Evolutionary conservation across 2,113 vertebrate genomes (phyloP).

Genomic region (Apodemus speciosus): DNA sequence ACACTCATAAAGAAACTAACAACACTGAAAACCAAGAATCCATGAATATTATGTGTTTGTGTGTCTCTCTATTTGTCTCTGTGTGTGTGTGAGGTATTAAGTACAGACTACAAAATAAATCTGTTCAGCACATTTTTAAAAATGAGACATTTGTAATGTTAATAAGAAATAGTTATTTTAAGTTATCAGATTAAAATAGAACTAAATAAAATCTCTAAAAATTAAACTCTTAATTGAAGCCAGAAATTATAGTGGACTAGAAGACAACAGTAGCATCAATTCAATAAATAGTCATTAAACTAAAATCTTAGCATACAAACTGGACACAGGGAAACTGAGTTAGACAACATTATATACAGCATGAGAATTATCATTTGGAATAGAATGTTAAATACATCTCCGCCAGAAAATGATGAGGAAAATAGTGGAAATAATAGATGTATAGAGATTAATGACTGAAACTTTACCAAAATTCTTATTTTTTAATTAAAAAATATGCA

Average conservation of each 20-base stretch:
- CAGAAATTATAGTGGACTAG: background rate
- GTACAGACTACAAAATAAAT: background rate
- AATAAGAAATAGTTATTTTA: constrained; percentile 4
- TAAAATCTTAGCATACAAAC: background rate
- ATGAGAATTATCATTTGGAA: background rate
- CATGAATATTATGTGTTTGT: background rate
- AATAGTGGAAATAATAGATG: constrained; percentile 4
- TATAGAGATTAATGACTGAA: constrained; percentile 14
- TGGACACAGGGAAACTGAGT: background rate
- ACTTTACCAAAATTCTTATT: background rate
- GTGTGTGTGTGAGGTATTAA: background rate
- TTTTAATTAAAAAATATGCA: background rate
- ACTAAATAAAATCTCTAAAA: constrained; percentile 46
- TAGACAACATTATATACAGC: background rate
- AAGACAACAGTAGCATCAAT: background rate
- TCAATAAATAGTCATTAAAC: constrained; percentile 42
- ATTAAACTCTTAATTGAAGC: constrained; percentile 47
- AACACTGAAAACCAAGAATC: background rate
- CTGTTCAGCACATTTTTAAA: background rate
- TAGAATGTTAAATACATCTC: background rate
- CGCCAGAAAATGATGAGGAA: background rate
- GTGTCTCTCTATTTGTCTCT: too few relatives aligned
- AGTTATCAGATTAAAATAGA: background rate
- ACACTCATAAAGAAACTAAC: background rate
- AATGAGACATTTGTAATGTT: background rate